A percentile compares a stretch with the other conserved stretches of the same genome.
Evolutionary conservation across 2,888 invertebrate species (phyloP).

Genomic region (Hartigia nigra): DNA sequence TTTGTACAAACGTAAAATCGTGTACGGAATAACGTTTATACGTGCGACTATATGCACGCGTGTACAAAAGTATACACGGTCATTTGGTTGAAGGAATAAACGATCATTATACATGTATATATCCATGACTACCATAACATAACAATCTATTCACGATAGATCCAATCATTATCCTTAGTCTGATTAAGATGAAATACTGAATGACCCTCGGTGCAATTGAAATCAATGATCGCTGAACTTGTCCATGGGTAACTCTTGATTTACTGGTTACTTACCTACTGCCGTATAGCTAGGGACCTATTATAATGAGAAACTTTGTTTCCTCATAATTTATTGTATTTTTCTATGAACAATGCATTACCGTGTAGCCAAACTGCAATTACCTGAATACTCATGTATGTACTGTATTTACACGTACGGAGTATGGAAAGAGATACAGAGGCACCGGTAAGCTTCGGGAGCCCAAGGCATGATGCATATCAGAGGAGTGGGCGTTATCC

Average conservation of each 20-base stretch:
- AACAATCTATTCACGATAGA: neutral
- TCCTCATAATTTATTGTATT: slow-evolving; percentile 25
- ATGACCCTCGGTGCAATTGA: neutral
- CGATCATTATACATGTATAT: neutral
- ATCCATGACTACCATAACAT: neutral
- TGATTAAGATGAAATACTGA: neutral
- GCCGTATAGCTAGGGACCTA: too few relatives aligned
- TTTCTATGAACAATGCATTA: neutral
- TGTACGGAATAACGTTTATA: neutral
- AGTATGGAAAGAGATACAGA: slow-evolving; percentile 29
- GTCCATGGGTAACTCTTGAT: neutral
- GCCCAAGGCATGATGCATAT: slow-evolving; percentile 36
- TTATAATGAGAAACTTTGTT: slow-evolving; percentile 22
- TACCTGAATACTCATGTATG: slow-evolving; percentile 26
- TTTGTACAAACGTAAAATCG: neutral
- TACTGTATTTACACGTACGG: slow-evolving; percentile 5
- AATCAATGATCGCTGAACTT: neutral
- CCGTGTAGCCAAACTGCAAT: slow-evolving; percentile 28
- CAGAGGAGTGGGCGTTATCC: slow-evolving; percentile 33
- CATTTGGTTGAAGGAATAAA: neutral
- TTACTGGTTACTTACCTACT: too few relatives aligned
- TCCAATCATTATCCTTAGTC: neutral
- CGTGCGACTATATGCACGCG: neutral
- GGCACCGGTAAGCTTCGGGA: slow-evolving; percentile 37
- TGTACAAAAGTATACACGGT: neutral